These are phyloP conservation scores for Hydrolagus affinis DNA, from an alignment of 2,113 vertebrate genomes.

Conservation along the genomic window DNA sequence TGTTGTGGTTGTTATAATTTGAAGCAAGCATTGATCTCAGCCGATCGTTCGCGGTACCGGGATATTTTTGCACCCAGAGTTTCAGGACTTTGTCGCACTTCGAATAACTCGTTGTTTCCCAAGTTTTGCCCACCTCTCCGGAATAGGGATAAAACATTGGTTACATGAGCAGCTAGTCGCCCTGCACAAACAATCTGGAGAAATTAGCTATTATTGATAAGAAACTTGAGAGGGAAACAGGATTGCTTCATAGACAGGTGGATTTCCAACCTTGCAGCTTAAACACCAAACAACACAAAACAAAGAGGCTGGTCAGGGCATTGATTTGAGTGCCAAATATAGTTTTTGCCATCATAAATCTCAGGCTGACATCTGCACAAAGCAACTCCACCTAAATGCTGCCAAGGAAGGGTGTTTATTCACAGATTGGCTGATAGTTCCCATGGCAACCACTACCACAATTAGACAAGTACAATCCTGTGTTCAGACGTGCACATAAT, in stretches of 20 bases:
- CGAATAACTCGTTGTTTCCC: slow-evolving; percentile 49
- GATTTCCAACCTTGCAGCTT: slow-evolving; percentile 70
- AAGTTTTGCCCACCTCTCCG: slow-evolving; percentile 49
- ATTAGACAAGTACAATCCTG: slow-evolving; percentile 89
- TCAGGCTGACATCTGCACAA: slow-evolving; percentile 82
- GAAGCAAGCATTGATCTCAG: slow-evolving; percentile 70
- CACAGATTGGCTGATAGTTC: slow-evolving; percentile 82
- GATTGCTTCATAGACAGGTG: slow-evolving; percentile 59
- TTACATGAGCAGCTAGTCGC: slow-evolving; percentile 54
- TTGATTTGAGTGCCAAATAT: slow-evolving; percentile 84
- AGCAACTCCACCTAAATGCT: slow-evolving; percentile 77
- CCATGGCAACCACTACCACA: slow-evolving; percentile 88
- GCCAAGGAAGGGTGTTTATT: slow-evolving; percentile 82
- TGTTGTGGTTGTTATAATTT: too few species aligned
- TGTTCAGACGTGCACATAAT: slow-evolving; percentile 75
- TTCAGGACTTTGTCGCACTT: slow-evolving; percentile 37
- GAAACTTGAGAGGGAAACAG: slow-evolving; percentile 58
- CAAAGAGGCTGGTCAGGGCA: slow-evolving; percentile 65
- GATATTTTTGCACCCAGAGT: slow-evolving; percentile 64
- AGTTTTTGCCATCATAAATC: slow-evolving; percentile 89
- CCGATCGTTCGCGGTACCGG: slow-evolving; percentile 69
- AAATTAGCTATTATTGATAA: slow-evolving; percentile 61
- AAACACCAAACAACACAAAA: slow-evolving; percentile 66
- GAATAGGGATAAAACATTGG: slow-evolving; percentile 52
- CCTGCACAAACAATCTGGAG: slow-evolving; percentile 60